These are phyloP conservation scores for Tipula vernalis DNA, from an alignment of 2,888 invertebrate genomes.

Conservation along the genomic window DNA sequence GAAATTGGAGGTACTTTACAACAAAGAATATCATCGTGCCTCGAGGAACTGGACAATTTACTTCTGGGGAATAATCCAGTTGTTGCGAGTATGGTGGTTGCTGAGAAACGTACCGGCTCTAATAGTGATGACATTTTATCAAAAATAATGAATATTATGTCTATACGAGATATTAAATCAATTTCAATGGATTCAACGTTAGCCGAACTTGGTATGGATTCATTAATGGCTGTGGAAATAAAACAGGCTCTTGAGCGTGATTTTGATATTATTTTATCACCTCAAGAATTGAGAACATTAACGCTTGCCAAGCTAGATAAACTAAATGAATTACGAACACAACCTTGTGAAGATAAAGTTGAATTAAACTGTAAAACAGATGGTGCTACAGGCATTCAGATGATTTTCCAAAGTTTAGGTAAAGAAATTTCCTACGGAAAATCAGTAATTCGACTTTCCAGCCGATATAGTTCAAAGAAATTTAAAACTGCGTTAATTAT, in stretches of 20 bases:
- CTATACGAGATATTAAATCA: slow-evolving; percentile 53
- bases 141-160: slow-evolving; percentile 55
- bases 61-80: slow-evolving; percentile 55
- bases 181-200: slow-evolving; percentile 59
- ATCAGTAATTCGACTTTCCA: no score
- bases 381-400: no score
- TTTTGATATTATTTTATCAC: slow-evolving; percentile 46
- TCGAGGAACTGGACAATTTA: slow-evolving; percentile 54
- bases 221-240: slow-evolving; percentile 93
- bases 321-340: slow-evolving; percentile 24
- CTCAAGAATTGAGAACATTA: slow-evolving; percentile 71
- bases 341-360: background rate
- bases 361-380: no score
- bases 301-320: slow-evolving; percentile 46
- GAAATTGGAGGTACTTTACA: slow-evolving; percentile 57
- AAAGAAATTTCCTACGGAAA: no score
- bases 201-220: slow-evolving; percentile 92
- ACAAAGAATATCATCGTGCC: no score
- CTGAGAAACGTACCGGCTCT: slow-evolving; percentile 52
- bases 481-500: no score
- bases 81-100: slow-evolving; percentile 75
- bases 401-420: no score
- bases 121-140: slow-evolving; percentile 55
- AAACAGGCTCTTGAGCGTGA: slow-evolving; percentile 57
- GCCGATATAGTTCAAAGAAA: no score